These are phyloP conservation scores for Lophura nycthemera DNA, from an alignment of 2,113 vertebrate genomes.

Conservation along the genomic window DNA sequence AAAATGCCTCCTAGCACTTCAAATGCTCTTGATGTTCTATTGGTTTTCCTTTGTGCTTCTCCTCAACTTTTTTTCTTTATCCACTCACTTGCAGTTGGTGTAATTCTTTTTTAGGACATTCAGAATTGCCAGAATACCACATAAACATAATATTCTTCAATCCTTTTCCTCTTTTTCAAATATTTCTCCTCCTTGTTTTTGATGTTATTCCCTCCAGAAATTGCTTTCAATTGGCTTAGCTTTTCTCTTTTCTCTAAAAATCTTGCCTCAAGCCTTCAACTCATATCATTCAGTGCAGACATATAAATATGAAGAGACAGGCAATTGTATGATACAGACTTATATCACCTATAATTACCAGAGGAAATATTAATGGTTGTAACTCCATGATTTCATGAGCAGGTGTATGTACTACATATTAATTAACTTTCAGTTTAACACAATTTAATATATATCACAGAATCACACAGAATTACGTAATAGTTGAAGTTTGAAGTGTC, in stretches of 20 bases:
- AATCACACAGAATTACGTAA: neutral
- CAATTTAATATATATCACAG: neutral
- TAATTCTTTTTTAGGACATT: conserved; percentile 49
- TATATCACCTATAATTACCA: conserved; percentile 24
- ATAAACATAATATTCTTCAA: conserved; percentile 58
- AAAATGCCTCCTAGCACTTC: conserved; percentile 50
- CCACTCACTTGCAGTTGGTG: neutral
- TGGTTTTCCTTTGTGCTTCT: conserved; percentile 49
- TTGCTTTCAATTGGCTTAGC: conserved; percentile 62
- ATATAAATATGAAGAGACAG: neutral
- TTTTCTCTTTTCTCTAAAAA: conserved; percentile 57
- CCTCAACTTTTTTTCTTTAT: conserved; percentile 41
- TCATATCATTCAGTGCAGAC: conserved; percentile 56
- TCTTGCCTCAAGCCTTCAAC: conserved; percentile 55
- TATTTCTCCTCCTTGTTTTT: conserved; percentile 52
- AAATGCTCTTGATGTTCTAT: conserved; percentile 51
- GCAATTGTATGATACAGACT: conserved; percentile 4
- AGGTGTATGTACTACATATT: neutral
- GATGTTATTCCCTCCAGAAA: conserved; percentile 70
- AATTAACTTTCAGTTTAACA: conserved; percentile 39
- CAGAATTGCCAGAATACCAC: conserved; percentile 41
- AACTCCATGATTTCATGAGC: neutral
- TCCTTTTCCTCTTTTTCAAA: conserved; percentile 43
- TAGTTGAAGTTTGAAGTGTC: neutral
- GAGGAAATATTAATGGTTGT: conserved; percentile 39